phyloP scores from a whole-genome alignment of 2,113 vertebrate species.

The Corvus moneduloides region DNA sequence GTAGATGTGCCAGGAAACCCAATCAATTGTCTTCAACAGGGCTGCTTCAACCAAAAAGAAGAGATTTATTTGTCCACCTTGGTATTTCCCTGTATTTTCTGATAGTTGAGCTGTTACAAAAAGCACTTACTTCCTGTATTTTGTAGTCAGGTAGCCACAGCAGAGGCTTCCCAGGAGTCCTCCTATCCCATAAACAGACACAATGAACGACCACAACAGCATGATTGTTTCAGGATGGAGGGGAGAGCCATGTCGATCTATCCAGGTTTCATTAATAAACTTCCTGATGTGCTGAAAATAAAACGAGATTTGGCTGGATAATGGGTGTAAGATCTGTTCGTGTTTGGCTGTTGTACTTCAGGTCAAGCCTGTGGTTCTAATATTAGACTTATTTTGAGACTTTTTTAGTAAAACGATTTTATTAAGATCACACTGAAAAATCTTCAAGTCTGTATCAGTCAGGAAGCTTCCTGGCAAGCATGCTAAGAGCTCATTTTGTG shows the following conservation, averaged over 20 bases:
- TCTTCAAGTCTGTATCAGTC: not conserved
- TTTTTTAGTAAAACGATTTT: not conserved
- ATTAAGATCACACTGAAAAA: not conserved
- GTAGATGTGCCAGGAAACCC: not conserved
- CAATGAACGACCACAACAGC: slow-evolving; percentile 79
- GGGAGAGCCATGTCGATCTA: slow-evolving; percentile 60
- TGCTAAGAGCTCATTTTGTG: not conserved
- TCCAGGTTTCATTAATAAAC: slow-evolving; percentile 86
- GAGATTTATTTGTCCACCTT: not conserved
- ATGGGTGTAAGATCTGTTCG: not conserved
- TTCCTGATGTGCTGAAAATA: slow-evolving; percentile 79
- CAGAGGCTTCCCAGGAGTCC: slow-evolving; percentile 74
- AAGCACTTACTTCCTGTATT: slow-evolving; percentile 75
- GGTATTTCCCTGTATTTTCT: not conserved
- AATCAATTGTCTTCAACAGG: not conserved
- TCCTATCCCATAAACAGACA: slow-evolving; percentile 77
- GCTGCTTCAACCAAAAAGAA: not conserved
- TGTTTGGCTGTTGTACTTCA: not conserved
- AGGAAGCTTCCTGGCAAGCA: not conserved
- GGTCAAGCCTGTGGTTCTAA: not conserved
- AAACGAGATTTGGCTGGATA: not conserved
- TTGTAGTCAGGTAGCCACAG: slow-evolving; percentile 75
- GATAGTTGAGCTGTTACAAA: not conserved
- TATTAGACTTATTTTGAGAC: not conserved
- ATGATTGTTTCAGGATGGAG: slow-evolving; percentile 66